These are phyloP conservation scores for Choloepus didactylus DNA, from an alignment of 2,797 vertebrate species.

Conservation along the genomic window DNA sequence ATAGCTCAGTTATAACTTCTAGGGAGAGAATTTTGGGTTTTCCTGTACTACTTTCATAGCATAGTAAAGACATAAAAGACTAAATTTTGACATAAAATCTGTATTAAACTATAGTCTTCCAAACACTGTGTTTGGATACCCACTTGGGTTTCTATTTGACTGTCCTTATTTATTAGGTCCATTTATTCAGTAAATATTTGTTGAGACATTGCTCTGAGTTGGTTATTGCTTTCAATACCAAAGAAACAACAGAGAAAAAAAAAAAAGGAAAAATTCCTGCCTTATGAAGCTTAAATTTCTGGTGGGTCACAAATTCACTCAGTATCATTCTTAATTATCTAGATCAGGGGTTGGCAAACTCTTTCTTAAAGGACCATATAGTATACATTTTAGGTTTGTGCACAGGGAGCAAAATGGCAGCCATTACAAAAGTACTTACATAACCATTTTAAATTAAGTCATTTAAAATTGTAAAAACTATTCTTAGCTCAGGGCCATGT, in stretches of 20 bases:
- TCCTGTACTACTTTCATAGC: not conserved
- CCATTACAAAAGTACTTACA: not conserved
- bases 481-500: not conserved
- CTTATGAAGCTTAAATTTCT: not conserved
- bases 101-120: not conserved
- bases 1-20: not conserved
- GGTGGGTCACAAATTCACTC: not conserved
- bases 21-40: not conserved
- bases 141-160: not conserved
- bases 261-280: not conserved
- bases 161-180: not conserved
- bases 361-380: not conserved
- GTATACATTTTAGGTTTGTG: conserved; percentile 20
- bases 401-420: not conserved
- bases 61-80: not conserved
- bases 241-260: not conserved
- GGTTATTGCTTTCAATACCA: not conserved
- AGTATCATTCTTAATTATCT: not conserved
- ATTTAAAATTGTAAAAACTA: not conserved
- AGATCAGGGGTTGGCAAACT: not conserved
- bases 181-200: not conserved
- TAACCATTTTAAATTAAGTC: not conserved
- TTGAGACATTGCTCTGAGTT: not conserved
- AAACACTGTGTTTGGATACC: not conserved
- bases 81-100: not conserved